Evolutionary conservation across 2,888 invertebrate genomes (phyloP).

Genomic region (Craniophora ligustri): DNA sequence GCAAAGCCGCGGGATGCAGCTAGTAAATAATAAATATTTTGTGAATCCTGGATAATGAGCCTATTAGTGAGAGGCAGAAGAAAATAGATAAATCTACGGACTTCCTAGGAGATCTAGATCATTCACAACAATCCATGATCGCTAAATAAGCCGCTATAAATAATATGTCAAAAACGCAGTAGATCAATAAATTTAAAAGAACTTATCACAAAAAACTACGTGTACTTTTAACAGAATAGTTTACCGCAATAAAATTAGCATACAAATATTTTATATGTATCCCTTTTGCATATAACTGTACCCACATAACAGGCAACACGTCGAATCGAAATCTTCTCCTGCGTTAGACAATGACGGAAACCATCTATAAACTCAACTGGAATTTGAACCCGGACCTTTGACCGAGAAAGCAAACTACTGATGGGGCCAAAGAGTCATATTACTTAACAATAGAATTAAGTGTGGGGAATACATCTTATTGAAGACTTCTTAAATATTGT

Average conservation of each 20-base stretch:
- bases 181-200: too few relatives aligned
- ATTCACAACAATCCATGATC: too few relatives aligned
- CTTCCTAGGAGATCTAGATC: too few relatives aligned
- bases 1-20: too few relatives aligned
- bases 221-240: neutral
- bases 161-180: too few relatives aligned
- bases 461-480: constrained; percentile 50
- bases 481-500: constrained; percentile 35
- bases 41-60: too few relatives aligned
- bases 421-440: constrained; percentile 51
- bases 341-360: constrained; percentile 55
- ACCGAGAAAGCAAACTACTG: constrained; percentile 54
- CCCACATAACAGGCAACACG: constrained; percentile 28
- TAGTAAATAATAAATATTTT: too few relatives aligned
- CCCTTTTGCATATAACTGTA: constrained; percentile 13
- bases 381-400: constrained; percentile 54
- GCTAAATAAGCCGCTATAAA: too few relatives aligned
- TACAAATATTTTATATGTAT: neutral
- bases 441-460: constrained; percentile 55
- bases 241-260: neutral
- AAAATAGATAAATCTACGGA: too few relatives aligned
- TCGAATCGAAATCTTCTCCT: constrained; percentile 38
- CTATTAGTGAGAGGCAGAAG: too few relatives aligned
- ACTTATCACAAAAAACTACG: too few relatives aligned
- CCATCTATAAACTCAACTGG: constrained; percentile 53